A percentile compares a stretch with the other conserved stretches of the same genome.
Conservation (phyloP, 2,888 invertebrate species). For the Ectemnius cavifrons region DNA sequence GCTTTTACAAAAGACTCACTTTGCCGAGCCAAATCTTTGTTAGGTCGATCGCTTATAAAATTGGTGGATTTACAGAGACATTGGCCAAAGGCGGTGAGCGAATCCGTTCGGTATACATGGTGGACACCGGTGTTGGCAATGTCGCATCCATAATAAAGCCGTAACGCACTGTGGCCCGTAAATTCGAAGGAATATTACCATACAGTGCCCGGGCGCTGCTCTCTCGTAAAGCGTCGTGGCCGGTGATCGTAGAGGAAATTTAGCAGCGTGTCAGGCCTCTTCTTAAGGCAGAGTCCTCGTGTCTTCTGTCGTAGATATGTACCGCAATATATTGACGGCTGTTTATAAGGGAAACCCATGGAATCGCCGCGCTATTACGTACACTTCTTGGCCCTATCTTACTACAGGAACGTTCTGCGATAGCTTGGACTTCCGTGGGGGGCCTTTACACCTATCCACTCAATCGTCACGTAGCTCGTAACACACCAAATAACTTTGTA, state of each 20-base stretch:
- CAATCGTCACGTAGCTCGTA: no score
- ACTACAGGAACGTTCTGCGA: neutral
- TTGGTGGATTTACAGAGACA: conserved; percentile 40
- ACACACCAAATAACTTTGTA: conserved; percentile 18
- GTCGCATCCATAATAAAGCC: conserved; percentile 70
- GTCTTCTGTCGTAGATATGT: conserved; percentile 16
- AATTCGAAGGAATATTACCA: conserved; percentile 72
- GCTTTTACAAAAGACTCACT: neutral
- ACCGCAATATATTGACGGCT: conserved; percentile 43
- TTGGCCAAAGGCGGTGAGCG: neutral
- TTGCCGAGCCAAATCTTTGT: conserved; percentile 14
- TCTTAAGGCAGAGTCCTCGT: conserved; percentile 43
- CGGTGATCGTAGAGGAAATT: conserved; percentile 69
- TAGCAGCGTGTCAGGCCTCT: conserved; percentile 66
- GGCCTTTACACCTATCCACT: conserved; percentile 10
- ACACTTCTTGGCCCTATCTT: conserved; percentile 9
- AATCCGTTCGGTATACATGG: neutral
- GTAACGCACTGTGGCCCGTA: conserved; percentile 68
- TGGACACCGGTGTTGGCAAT: conserved; percentile 34
- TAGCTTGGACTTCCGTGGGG: conserved; percentile 31
- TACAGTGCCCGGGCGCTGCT: conserved; percentile 55
- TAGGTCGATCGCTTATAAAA: conserved; percentile 36
- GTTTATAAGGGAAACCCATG: conserved; percentile 54
- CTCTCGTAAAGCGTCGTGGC: conserved; percentile 57
- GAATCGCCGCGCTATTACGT: conserved; percentile 48